Evolutionary conservation across 92 coral and sea anemone genomes (phyloP).

Genomic region (Montipora capitata): DNA sequence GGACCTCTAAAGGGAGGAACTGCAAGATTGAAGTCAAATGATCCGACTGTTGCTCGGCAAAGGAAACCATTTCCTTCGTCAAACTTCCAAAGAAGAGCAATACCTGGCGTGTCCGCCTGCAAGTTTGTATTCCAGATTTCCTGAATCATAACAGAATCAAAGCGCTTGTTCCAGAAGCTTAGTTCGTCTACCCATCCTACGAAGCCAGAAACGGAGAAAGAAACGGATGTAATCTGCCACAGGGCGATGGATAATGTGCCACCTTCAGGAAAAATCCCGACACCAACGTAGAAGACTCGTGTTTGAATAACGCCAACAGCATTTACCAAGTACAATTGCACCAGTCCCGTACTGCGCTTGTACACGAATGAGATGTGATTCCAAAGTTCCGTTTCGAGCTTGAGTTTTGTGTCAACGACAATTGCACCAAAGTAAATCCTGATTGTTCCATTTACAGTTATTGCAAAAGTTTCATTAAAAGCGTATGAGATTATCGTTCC

Average conservation of each 20-base stretch:
- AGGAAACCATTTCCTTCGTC: slow-evolving; percentile 91
- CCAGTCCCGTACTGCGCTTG: slow-evolving; percentile 86
- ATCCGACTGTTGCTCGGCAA: slow-evolving; percentile 82
- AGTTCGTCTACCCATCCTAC: slow-evolving; percentile 98
- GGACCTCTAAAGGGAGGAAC: slow-evolving; percentile 92
- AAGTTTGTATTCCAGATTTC: slow-evolving; percentile 81
- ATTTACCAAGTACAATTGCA: slow-evolving; percentile 85
- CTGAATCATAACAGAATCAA: slow-evolving; percentile 86
- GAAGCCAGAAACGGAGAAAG: slow-evolving; percentile 86
- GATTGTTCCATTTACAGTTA: slow-evolving; percentile 86
- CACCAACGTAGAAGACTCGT: slow-evolving; percentile 80
- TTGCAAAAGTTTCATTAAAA: slow-evolving; percentile 84
- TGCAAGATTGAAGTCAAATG: slow-evolving; percentile 81
- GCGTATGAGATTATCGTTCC: slow-evolving; percentile 91
- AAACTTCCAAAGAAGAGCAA: slow-evolving; percentile 93
- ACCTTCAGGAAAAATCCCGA: slow-evolving; percentile 86
- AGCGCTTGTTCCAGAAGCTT: slow-evolving; percentile 93
- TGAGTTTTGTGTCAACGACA: slow-evolving; percentile 80
- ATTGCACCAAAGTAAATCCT: slow-evolving; percentile 75
- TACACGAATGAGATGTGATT: slow-evolving; percentile 94
- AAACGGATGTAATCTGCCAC: slow-evolving; percentile 85
- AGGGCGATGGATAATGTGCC: slow-evolving; percentile 90
- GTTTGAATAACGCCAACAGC: slow-evolving; percentile 76
- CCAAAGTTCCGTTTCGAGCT: slow-evolving; percentile 84
- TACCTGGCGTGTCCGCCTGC: slow-evolving; percentile 59